Evolutionary conservation across 2,888 invertebrate species (phyloP).

Genomic region (Rotaria macrura): DNA sequence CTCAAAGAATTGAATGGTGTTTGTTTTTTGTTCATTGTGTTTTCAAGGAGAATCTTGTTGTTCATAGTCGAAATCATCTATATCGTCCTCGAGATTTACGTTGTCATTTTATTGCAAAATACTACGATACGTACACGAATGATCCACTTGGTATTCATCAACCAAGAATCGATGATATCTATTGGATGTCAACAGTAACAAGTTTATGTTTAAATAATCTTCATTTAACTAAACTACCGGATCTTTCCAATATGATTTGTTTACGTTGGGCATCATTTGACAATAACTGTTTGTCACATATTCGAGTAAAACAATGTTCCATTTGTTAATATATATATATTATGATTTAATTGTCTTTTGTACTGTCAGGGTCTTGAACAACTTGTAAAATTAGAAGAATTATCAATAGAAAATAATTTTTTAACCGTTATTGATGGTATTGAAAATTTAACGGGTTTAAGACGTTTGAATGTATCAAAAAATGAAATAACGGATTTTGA

Average conservation of each 20-base stretch:
- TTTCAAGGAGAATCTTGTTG: neutral
- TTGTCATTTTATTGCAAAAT: conserved; percentile 5
- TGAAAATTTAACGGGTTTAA: conserved; percentile 40
- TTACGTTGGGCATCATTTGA: conserved; percentile 48
- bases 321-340: neutral
- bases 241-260: conserved; percentile 45
- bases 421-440: conserved; percentile 43
- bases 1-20: neutral
- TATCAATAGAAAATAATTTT: conserved; percentile 47
- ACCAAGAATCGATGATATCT: neutral
- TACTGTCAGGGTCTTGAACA: conserved; percentile 43
- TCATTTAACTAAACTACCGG: conserved; percentile 46
- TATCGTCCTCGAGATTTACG: neutral
- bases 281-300: conserved; percentile 47
- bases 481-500: conserved; percentile 45
- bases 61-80: neutral
- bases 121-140: neutral
- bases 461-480: conserved; percentile 42
- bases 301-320: conserved; percentile 40
- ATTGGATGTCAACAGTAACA: conserved; percentile 36
- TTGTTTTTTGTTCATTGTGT: neutral
- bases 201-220: conserved; percentile 45
- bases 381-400: conserved; percentile 44
- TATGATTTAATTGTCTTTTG: neutral
- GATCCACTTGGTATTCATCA: conserved; percentile 1